A percentile compares a stretch with the other conserved stretches of the same genome.
These are phyloP conservation scores for Drosophila pallidifrons DNA, from an alignment of 1,140 invertebrate genomes.

Conservation along the genomic window DNA sequence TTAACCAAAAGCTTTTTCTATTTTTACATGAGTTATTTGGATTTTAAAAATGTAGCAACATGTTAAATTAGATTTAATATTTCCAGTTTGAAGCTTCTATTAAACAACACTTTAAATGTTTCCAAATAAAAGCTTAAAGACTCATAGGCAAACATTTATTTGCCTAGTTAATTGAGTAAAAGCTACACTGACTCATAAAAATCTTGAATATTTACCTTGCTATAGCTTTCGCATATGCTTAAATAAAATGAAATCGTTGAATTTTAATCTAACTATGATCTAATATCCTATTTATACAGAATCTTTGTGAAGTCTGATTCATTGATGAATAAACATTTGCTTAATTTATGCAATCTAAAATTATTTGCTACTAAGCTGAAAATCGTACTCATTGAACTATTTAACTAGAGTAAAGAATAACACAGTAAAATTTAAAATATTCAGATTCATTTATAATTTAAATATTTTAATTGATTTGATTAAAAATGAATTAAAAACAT, in stretches of 20 bases:
- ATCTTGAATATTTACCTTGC: not conserved
- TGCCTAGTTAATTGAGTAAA: not conserved
- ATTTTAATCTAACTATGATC: not conserved
- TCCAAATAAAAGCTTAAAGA: not conserved
- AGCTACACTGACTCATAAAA: not conserved
- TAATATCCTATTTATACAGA: constrained; percentile 2
- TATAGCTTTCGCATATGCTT: not conserved
- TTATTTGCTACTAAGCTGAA: too few species aligned
- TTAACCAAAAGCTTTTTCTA: too few species aligned
- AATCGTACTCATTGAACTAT: too few species aligned
- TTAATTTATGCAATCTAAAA: not conserved
- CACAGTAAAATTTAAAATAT: not conserved
- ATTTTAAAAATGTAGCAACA: too few species aligned
- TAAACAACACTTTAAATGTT: not conserved
- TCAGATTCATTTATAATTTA: too few species aligned
- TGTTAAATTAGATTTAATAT: too few species aligned
- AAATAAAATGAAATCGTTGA: not conserved
- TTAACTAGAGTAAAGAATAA: not conserved
- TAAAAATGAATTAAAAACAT: too few species aligned
- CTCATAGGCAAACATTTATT: not conserved
- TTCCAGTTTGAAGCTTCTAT: too few species aligned
- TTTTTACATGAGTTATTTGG: too few species aligned
- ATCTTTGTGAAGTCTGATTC: not conserved
- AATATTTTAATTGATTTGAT: too few species aligned
- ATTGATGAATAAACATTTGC: not conserved